These are phyloP conservation scores for Eolophus roseicapilla DNA, from an alignment of 2,113 vertebrate species.

Conservation along the genomic window DNA sequence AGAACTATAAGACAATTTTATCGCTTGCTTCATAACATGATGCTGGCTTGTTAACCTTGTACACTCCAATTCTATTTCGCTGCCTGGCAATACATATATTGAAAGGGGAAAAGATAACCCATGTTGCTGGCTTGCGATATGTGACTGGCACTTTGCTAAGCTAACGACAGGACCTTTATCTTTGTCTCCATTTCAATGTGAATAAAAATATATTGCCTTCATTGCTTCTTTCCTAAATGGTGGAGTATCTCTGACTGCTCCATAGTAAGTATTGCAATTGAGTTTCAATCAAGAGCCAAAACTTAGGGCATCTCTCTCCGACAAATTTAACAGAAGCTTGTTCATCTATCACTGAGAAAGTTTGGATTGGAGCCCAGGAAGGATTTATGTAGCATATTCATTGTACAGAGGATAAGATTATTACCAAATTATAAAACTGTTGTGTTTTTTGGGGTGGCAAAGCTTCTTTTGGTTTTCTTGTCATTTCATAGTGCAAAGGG, in stretches of 20 bases:
- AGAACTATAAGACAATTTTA: slow-evolving; percentile 79
- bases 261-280: slow-evolving; percentile 23
- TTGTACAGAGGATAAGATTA: neutral
- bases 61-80: slow-evolving; percentile 65
- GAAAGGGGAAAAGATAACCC: neutral
- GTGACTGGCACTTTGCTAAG: slow-evolving; percentile 14
- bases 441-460: neutral
- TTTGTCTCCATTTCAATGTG: slow-evolving; percentile 29
- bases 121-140: neutral
- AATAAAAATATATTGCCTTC: slow-evolving; percentile 43
- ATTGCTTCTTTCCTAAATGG: neutral
- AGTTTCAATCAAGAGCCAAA: slow-evolving; percentile 46
- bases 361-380: neutral
- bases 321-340: slow-evolving; percentile 12
- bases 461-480: neutral
- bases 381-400: neutral
- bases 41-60: slow-evolving; percentile 72
- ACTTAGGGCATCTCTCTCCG: slow-evolving; percentile 31
- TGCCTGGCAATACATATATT: neutral
- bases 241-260: neutral
- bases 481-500: neutral
- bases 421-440: neutral
- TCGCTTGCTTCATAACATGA: slow-evolving; percentile 75
- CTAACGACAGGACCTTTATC: slow-evolving; percentile 24
- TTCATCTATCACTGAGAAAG: slow-evolving; percentile 21